Percentiles rank a stretch among this genome's conserved stretches.
Evolutionary conservation across 1,140 invertebrate genomes (phyloP).

Genomic region (Bombus superbus): DNA sequence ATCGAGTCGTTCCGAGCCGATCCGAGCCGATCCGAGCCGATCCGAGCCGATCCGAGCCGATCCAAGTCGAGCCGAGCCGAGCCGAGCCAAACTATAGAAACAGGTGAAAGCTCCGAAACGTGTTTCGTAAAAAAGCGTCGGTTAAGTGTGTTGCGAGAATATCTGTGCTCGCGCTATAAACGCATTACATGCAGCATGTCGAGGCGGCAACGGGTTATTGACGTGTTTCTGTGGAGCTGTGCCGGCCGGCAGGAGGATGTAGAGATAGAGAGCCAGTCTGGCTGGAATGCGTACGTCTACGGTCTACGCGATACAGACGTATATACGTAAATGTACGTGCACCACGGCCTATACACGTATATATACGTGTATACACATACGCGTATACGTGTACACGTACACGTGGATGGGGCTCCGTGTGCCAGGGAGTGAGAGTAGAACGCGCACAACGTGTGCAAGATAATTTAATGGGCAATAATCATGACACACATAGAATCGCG

Average conservation of each 20-base stretch:
- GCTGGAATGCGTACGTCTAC: conserved; percentile 39
- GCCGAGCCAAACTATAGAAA: not conserved
- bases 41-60: no score
- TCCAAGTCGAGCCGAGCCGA: no score
- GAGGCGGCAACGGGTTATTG: conserved; percentile 70
- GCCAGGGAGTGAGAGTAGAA: conserved; percentile 27
- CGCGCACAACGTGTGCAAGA: conserved; percentile 47
- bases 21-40: no score
- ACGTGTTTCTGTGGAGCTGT: conserved; percentile 60
- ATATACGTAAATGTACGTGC: not conserved
- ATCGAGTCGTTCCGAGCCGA: no score
- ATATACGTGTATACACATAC: not conserved
- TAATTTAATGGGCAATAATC: conserved; percentile 72
- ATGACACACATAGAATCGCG: conserved; percentile 58
- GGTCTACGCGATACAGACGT: not conserved
- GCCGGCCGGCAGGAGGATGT: conserved; percentile 59
- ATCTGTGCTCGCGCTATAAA: conserved; percentile 43
- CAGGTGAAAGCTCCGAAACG: conserved; percentile 61
- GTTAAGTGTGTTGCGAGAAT: conserved; percentile 38
- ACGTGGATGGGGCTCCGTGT: not conserved
- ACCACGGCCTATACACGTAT: not conserved
- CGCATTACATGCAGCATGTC: conserved; percentile 34
- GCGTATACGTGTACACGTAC: no score
- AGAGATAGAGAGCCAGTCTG: conserved; percentile 50
- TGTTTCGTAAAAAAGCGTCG: conserved; percentile 40